phyloP scores from a whole-genome alignment of 23 tunicate species.

The Trididemnum clinides region DNA sequence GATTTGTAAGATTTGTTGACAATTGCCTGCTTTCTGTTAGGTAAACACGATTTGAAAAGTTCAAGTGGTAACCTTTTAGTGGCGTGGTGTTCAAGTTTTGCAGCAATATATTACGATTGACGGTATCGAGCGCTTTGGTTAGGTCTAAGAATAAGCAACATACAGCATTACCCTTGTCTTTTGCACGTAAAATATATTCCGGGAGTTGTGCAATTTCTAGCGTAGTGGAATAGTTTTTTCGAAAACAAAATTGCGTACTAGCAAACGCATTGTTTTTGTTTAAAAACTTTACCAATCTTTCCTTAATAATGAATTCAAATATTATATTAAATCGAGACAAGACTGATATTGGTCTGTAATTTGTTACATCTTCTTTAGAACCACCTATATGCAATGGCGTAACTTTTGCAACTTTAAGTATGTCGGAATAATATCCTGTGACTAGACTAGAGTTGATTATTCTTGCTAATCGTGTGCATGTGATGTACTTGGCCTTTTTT shows the following conservation, averaged over 20 bases:
- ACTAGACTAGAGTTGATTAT: conserved; percentile 17
- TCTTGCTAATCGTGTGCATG: too few species aligned
- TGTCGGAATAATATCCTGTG: background rate
- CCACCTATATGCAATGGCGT: conserved; percentile 14
- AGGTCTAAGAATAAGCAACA: too few species aligned
- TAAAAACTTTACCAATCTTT: background rate
- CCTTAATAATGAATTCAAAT: background rate
- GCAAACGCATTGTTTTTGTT: background rate
- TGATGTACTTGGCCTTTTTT: too few species aligned
- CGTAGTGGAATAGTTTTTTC: conserved; percentile 7
- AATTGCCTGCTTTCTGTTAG: too few species aligned
- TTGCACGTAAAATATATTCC: too few species aligned
- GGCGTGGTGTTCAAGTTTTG: too few species aligned
- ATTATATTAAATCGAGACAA: conserved; percentile 13
- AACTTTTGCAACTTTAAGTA: conserved; percentile 3
- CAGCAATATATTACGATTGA: too few species aligned
- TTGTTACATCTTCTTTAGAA: background rate
- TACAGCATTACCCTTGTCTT: too few species aligned
- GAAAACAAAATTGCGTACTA: conserved; percentile 22
- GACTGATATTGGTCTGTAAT: conserved; percentile 20
- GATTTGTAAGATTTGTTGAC: too few species aligned
- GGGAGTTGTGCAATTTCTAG: background rate
- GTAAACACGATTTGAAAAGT: too few species aligned
- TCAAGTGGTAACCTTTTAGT: too few species aligned
- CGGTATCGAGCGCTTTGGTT: too few species aligned